Evolutionary conservation across 2,888 invertebrate genomes (phyloP).

Genomic region (Trissoscelio sp.): DNA sequence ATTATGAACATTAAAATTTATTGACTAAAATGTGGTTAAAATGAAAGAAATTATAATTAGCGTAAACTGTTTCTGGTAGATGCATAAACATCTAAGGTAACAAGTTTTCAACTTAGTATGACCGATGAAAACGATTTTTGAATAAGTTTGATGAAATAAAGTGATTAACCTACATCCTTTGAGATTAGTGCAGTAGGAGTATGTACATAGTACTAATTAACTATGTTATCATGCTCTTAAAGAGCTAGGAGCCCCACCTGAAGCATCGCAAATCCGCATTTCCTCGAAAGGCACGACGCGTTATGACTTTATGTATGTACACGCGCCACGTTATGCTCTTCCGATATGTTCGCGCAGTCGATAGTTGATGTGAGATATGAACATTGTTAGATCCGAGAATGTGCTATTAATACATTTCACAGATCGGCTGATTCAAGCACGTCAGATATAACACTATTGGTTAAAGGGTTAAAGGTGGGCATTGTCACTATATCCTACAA

Average conservation of each 20-base stretch:
- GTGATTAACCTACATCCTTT: constrained; percentile 48
- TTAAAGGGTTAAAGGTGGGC: constrained; percentile 30
- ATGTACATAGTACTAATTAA: constrained; percentile 32
- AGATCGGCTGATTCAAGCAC: constrained; percentile 44
- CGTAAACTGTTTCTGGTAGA: not conserved
- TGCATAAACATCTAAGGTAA: not conserved
- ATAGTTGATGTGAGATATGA: constrained; percentile 60
- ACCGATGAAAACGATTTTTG: constrained; percentile 16
- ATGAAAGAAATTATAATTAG: too few species aligned
- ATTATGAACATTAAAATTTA: too few species aligned
- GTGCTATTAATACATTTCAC: constrained; percentile 54
- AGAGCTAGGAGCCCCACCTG: constrained; percentile 25
- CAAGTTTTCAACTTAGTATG: not conserved
- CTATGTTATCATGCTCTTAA: constrained; percentile 39
- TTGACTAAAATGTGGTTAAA: too few species aligned
- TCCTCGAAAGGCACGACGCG: constrained; percentile 27
- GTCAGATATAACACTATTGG: constrained; percentile 46
- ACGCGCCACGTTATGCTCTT: constrained; percentile 24
- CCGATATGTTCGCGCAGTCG: constrained; percentile 30
- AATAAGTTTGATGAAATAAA: constrained; percentile 37
- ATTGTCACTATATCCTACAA: constrained; percentile 31
- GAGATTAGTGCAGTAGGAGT: constrained; percentile 34
- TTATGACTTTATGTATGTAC: constrained; percentile 38
- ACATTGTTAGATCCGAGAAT: constrained; percentile 46
- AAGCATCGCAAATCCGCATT: constrained; percentile 40